Base-by-base conservation (phyloP, 2,113 vertebrate species). In the Ptychochromis oligacanthus region DNA sequence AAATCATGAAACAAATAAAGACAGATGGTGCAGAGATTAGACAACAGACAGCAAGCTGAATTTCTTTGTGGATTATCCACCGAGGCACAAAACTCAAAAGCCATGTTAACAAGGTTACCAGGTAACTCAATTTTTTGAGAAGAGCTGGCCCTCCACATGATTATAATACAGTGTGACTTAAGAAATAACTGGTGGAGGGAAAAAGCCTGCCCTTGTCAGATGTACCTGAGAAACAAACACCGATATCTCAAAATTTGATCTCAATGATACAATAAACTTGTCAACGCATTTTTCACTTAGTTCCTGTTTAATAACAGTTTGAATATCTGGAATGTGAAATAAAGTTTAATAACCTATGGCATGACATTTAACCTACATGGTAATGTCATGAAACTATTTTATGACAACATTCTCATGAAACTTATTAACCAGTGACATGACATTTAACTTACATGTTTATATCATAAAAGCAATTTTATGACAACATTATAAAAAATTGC, bases 11-110 rank as follows among this genome's bases (percentile, higher is more conserved):
- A 91, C 87, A 86, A 76, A 83, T 38, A 84, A 82, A 86, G 82
- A 93, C 83, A 89, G 60, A 87, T 90, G 93, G 86, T 8, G 83
- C 56, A 88, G 22, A 81, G 28, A 76, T 84, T 75, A 85, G 79
- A 89, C 78, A 80, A 79, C 46, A 92, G 75, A 28, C 87, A 64
- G n/a, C 40, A 83, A 81, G 55, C 55, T 70, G 18, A n/a, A 46
- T 64, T 55, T 58, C 18, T 61, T 31, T 74, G 49, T 58, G 28
- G n/a, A 65, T 82, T 65, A 36, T 60, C 62, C 14, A 58, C 15
- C 60, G 36, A 67, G 11, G 24, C 55, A 54, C 15, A 75, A 34
- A 77, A 65, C 54, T 46, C 38, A 43, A 72, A 57, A 56, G 12
- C 24, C 17, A 55, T 59, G n/a, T 77, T 40, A 11, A 60, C 20